Evolutionary conservation across 2,888 invertebrate species (phyloP), one percentile per base, ranked within the genome.

Genomic region (Augiades crinisus): DNA sequence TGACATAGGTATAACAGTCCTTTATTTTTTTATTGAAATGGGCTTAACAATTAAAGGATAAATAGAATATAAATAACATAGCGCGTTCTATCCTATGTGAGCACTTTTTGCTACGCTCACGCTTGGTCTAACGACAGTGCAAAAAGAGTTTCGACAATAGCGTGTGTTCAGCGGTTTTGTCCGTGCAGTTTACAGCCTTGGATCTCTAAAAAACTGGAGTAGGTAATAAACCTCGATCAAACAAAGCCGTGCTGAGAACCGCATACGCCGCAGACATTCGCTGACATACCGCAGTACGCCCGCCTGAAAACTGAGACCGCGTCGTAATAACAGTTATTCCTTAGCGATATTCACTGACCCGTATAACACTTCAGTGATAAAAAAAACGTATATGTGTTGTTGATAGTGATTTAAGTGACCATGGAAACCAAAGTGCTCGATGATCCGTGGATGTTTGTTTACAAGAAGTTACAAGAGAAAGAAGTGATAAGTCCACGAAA

Each of bases 391-490:
- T 27, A n/a, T n/a, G n/a, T n/a, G n/a, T n/a, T 6, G 3, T 27
- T 12, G 10, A 19, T 14, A 30, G 44, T 41, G 51, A 24, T 37
- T 30, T 12, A 7, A 16, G 37, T 0, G 31, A 76, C 63, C 64
- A 82, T 77, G 81, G 70, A 73, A 45, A 62, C 58, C 46, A 67
- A 64, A 58, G 49, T 55, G 4, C 61, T 67, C 8, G 68, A 75
- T 6, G 88, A 88, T 58, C 81, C 81, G 1, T 89, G 89, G 89
- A 80, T 63, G 56, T 84, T 79, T 59, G 72, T 89, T 47, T 86
- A 71, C 50, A 81, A 72, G 58, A 85, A 78, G 57, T 68, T 89
- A 19, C 83, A 87, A 57, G 81, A 88, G 36, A 76, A 74, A 51
- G 81, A 86, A 56, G 75, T 88, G 55, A 70, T 88, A 19, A 78